A percentile compares a stretch with the other conserved stretches of the same genome.
These are phyloP conservation scores for Drosophila phalerata DNA, from an alignment of 2,888 invertebrate species.

Conservation along the genomic window DNA sequence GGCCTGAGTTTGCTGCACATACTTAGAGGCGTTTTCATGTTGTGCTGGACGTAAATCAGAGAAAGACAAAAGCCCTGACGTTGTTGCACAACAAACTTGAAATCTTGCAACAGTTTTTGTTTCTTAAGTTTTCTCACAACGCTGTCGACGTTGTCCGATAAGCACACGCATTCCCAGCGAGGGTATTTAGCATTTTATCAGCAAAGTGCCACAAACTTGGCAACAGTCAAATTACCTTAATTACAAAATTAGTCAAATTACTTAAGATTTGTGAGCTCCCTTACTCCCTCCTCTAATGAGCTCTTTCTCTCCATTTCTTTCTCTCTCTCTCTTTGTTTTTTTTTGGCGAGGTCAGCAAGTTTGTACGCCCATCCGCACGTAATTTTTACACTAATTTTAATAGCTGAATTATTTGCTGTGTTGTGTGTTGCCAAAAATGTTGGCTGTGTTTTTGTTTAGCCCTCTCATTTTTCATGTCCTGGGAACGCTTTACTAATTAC, in stretches of 20 bases:
- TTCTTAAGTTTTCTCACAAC: conserved; percentile 1
- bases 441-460: conserved; percentile 30
- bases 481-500: conserved; percentile 51
- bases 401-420: conserved; percentile 70
- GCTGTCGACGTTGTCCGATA: conserved; percentile 27
- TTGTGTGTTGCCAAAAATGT: conserved; percentile 46
- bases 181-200: conserved; percentile 65
- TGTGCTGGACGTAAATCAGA: not conserved
- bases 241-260: conserved; percentile 74
- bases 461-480: conserved; percentile 56
- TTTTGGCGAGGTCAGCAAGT: conserved; percentile 57
- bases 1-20: not conserved
- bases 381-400: conserved; percentile 73
- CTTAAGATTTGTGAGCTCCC: conserved; percentile 59
- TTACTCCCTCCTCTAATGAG: conserved; percentile 24
- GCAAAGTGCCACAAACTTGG: conserved; percentile 52
- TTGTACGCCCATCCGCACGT: conserved; percentile 59
- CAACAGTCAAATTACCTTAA: conserved; percentile 67
- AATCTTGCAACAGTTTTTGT: conserved; percentile 7
- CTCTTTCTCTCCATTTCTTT: not conserved
- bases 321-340: not conserved
- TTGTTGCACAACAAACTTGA: not conserved
- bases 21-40: conserved; percentile 1
- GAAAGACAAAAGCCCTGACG: not conserved
- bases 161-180: conserved; percentile 12